Evolutionary conservation across 2,113 vertebrate species (phyloP), one percentile per base, ranked within the genome.

Genomic region (Sclerurus mexicanus): DNA sequence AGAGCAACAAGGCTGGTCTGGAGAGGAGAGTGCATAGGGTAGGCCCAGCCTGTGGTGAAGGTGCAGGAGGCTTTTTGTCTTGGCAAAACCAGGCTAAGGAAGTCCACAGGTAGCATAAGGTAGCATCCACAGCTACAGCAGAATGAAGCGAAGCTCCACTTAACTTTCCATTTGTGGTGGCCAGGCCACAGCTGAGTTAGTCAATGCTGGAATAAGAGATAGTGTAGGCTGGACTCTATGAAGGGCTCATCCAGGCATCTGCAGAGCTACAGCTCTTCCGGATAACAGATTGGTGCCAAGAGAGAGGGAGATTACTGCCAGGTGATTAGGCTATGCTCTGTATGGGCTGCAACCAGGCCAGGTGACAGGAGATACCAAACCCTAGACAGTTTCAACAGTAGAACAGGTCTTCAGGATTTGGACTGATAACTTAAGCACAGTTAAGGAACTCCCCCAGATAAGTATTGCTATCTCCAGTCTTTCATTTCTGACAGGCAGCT

Each of bases 11-110:
- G 24, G 24, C 76, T 62, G 13, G 27, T n/a, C 30, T 52, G 27
- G 58, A 84, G 52, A 13, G 39, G 22, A 24, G 44, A 35, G 35
- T 6, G 19, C 4, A 7, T 16, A 20, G 53, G 25, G 28, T 35
- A 37, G 55, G 68, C 33, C 47, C 35, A 14, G 75, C 27, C 63
- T 53, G 28, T 0, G 0, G 24, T 3, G 2, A 52, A 60, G 55
- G 30, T 46, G 59, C 0, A 0, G 46, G 30, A 78, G 56, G 77
- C 44, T 77, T 76, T 52, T 58, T 40, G 37, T 22, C 50, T 27
- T 6, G 44, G 44, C 37, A 58, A 64, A 64, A 39, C 37, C 14
- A 52, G 52, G 46, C 27, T 72, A 40, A 78, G 72, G n/a, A 74
- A 39, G 5, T 22, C 71, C 39, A 9, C 27, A 24, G 20, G 39